Base-by-base conservation (phyloP, 2,888 invertebrate genomes). In the Gandaritis pyraliata region DNA sequence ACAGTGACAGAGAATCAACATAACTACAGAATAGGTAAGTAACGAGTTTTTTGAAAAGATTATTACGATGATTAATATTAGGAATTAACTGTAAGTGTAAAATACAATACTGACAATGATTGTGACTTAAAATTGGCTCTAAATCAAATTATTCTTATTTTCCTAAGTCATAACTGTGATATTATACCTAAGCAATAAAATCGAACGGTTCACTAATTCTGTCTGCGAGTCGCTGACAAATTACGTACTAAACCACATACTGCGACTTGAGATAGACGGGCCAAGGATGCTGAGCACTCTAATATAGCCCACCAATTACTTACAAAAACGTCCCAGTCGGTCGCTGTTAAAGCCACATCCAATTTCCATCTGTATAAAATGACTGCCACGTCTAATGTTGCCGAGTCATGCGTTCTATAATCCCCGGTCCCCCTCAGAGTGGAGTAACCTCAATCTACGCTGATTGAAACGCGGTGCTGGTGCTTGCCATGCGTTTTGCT, bases 371-470 rank as follows among this genome's bases (percentile, higher is more conserved):
- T 81, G 77, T 80, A 83, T 83, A 77, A 85, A 86, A 85, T 82
- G 82, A 78, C 76, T 78, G 78, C 72, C 73, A 71, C 69, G 73
- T 76, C 78, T 82, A 85, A 87, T 86, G 84, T 83, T 82, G 89
- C 88, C 75, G 80, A 81, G 86, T 90, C 90, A 90, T 90, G 87
- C 85, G 82, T 86, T 86, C 85, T 83, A 83, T 83, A 82, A 83
- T 82, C 78, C 50, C 75, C 77, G 38, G 71, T 53, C 64, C 53
- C 61, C 55, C 58, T 52, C 49, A 56, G 50, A 62, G 72, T 64
- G 69, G 68, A 74, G 76, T 58, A 69, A 66, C 82, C 83, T 83
- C 87, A 86, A 86, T 88, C 85, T 84, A 77, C 69, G 75, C 83
- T 88, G 88, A 90, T 90, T 89, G 89, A 88, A 87, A 84, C 81